Percentiles rank a stretch among this genome's conserved stretches.
Conservation (phyloP, 1,140 invertebrate species). For the Xylocopa sonorina region DNA sequence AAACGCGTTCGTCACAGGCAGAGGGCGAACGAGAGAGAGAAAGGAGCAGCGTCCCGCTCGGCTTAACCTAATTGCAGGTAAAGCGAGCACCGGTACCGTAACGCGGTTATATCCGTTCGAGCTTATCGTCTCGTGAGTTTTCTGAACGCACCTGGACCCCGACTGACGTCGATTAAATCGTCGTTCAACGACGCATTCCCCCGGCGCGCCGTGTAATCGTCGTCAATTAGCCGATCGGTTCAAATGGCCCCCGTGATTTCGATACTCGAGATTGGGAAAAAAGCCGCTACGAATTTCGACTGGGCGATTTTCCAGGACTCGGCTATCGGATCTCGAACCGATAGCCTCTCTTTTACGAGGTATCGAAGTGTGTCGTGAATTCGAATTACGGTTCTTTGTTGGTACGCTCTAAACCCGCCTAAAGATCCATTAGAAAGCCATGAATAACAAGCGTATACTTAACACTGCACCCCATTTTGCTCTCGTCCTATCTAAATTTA, state of each 20-base stretch:
- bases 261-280: too few relatives aligned
- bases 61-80: slow-evolving; percentile 30
- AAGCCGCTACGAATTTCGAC: too few relatives aligned
- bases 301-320: too few relatives aligned
- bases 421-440: neutral
- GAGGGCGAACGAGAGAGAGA: neutral
- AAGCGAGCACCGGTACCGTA: slow-evolving; percentile 28
- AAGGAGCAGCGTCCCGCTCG: neutral
- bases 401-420: neutral
- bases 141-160: slow-evolving; percentile 17
- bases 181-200: neutral
- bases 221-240: neutral
- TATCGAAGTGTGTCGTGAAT: too few relatives aligned
- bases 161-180: neutral
- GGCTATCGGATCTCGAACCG: too few relatives aligned
- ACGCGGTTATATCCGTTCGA: slow-evolving; percentile 14
- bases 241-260: neutral
- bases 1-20: slow-evolving; percentile 1
- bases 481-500: neutral
- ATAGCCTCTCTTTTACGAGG: too few relatives aligned
- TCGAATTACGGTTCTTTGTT: neutral
- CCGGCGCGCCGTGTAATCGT: neutral
- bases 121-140: slow-evolving; percentile 39
- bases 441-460: neutral
- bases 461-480: slow-evolving; percentile 1